Evolutionary conservation across 2,888 invertebrate species (phyloP).

Genomic region (Dasysyrphus tricinctus): DNA sequence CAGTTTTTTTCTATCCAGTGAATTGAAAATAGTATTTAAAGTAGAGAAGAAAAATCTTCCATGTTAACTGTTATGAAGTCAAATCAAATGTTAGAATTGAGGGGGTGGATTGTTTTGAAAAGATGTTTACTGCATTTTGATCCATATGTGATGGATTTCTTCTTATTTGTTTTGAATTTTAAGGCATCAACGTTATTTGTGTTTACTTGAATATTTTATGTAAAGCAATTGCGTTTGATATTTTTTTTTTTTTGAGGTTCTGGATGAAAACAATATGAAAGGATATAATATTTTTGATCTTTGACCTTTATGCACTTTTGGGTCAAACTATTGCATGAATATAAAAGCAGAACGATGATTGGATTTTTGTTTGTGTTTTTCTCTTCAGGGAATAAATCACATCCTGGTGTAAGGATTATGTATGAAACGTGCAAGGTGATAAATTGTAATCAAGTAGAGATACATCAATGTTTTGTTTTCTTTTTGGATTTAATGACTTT

Average conservation of each 20-base stretch:
- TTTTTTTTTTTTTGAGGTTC: not conserved
- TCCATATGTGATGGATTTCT: not conserved
- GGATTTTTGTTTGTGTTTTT: not conserved
- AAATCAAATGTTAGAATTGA: not conserved
- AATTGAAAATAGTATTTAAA: not conserved
- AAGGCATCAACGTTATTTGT: not conserved
- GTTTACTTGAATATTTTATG: not conserved
- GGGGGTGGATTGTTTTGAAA: not conserved
- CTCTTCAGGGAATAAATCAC: not conserved
- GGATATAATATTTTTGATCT: not conserved
- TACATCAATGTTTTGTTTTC: too few relatives aligned
- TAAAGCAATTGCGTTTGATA: not conserved
- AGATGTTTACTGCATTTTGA: not conserved
- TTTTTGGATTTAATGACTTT: too few relatives aligned
- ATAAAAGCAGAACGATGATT: not conserved
- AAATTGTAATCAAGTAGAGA: too few relatives aligned
- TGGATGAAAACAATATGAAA: not conserved
- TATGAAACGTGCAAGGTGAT: not conserved
- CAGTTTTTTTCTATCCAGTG: not conserved
- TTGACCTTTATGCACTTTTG: not conserved
- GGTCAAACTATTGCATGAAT: not conserved
- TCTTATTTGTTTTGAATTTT: not conserved
- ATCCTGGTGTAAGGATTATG: not conserved
- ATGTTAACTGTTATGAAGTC: not conserved
- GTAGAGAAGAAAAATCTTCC: too few relatives aligned